Evolutionary conservation across 2,113 vertebrate species (phyloP), one percentile per base, ranked within the genome.

Genomic region (Thinocorus orbignyianus): DNA sequence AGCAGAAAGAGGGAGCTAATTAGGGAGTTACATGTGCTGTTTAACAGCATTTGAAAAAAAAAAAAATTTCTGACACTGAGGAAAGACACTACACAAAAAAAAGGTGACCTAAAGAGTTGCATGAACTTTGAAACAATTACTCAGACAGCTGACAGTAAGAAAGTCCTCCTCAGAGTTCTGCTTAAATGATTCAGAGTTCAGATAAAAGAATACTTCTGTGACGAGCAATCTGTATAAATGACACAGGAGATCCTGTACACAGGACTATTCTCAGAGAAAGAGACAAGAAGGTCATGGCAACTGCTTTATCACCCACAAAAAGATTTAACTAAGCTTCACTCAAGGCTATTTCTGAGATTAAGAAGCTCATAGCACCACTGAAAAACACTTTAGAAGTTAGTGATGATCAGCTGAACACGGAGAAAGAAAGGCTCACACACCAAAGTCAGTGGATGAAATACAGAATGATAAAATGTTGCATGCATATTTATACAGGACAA

Each of bases 261-360:
- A 81, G 74, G 44, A 39, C 69, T 84, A 81, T 68, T 81, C 87
- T 90, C 41, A 79, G 78, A 81, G 68, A 87, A 85, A 79, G 82
- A 90, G 74, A 90, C 74, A 89, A 84, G 70, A 72, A 96, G 77
- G 84, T 95, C 90, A 74, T 42, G 81, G 86, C 65, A 92, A 80
- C 69, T 85, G 42, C 79, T 85, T 94, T 93, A 94, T 82, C 78
- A 90, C 69, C 42, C 48, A 55, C 78, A 79, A 76, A 91, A 92
- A 12, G 82, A 92, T 85, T 91, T 88, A 95, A 95, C 73, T 90
- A 93, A 93, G 88, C 62, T 87, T 88, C 5, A 5, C 88, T 82
- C 81, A 76, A 37, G 58, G 61, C 52, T 93, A 8, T 90, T 87
- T 85, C 88, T n/a, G 48, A 76, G 85, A 95, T 88, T 91, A 93